A percentile compares a stretch with the other conserved stretches of the same genome.
Evolutionary conservation across 2,888 invertebrate species (phyloP).

Genomic region (Acleris laterana): DNA sequence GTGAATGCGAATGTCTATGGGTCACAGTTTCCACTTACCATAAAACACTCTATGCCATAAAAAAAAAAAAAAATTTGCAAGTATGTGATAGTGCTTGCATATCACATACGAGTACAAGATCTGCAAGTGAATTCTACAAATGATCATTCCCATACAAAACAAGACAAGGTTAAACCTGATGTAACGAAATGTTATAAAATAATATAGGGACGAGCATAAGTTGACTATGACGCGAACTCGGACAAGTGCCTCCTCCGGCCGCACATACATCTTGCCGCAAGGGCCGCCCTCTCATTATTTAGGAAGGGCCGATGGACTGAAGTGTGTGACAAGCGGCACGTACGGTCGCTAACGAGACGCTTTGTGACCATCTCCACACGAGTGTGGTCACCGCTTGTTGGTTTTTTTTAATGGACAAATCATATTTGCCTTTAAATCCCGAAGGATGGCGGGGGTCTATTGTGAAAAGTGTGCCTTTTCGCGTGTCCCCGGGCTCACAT

Average conservation of each 20-base stretch:
- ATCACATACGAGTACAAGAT: too few species aligned
- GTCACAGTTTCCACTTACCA: too few species aligned
- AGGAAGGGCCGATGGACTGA: conserved; percentile 82
- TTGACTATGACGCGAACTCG: conserved; percentile 15
- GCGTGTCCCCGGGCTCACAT: conserved; percentile 63
- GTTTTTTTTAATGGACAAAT: conserved; percentile 82
- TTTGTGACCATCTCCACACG: conserved; percentile 79
- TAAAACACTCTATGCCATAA: too few species aligned
- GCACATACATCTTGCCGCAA: conserved; percentile 52
- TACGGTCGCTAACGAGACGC: conserved; percentile 83
- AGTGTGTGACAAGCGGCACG: conserved; percentile 83
- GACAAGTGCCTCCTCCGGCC: conserved; percentile 53
- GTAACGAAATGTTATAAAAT: too few species aligned
- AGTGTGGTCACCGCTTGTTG: conserved; percentile 79
- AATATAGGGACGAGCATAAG: not conserved
- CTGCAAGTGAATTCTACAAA: too few species aligned
- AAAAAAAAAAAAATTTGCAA: too few species aligned
- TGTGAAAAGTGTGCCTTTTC: conserved; percentile 70
- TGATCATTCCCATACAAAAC: too few species aligned
- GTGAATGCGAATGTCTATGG: too few species aligned
- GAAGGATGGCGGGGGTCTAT: conserved; percentile 58
- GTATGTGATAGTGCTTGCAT: too few species aligned
- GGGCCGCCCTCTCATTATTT: conserved; percentile 81
- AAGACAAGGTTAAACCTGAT: too few species aligned
- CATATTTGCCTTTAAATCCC: conserved; percentile 73